Conservation (phyloP, 2,113 vertebrate species). For the Sisor rabdophorus region DNA sequence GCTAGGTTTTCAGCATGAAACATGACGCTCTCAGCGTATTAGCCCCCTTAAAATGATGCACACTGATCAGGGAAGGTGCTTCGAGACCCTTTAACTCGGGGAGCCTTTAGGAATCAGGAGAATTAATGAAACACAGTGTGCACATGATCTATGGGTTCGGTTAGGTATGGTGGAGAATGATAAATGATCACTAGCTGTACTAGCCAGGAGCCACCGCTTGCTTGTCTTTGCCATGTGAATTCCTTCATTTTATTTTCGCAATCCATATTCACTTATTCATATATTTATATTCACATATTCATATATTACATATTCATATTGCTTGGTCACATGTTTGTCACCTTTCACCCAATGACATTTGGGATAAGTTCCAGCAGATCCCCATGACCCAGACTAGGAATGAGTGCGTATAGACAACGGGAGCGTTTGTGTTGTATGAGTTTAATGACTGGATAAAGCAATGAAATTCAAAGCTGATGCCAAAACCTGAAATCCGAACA, state of each 20-base stretch:
- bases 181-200: constrained; percentile 8
- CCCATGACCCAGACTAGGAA: no score
- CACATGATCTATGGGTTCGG: background rate
- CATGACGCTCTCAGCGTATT: constrained; percentile 16
- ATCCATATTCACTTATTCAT: no score
- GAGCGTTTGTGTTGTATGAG: background rate
- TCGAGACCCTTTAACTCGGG: constrained; percentile 31
- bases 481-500: constrained; percentile 7
- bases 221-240: background rate
- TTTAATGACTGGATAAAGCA: background rate
- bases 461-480: background rate
- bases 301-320: background rate
- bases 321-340: background rate
- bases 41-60: constrained; percentile 37
- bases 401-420: no score
- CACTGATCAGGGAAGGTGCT: constrained; percentile 23
- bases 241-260: background rate
- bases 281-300: background rate
- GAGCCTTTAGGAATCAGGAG: constrained; percentile 14
- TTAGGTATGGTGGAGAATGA: constrained; percentile 17
- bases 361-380: no score
- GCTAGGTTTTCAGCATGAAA: constrained; percentile 25
- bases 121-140: background rate
- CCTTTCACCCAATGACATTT: no score
- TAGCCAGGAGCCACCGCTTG: background rate